A percentile compares a stretch with the other conserved stretches of the same genome.
phyloP scores from a whole-genome alignment of 2,113 vertebrate genomes.

The Pseudorectes ferrugineus region DNA sequence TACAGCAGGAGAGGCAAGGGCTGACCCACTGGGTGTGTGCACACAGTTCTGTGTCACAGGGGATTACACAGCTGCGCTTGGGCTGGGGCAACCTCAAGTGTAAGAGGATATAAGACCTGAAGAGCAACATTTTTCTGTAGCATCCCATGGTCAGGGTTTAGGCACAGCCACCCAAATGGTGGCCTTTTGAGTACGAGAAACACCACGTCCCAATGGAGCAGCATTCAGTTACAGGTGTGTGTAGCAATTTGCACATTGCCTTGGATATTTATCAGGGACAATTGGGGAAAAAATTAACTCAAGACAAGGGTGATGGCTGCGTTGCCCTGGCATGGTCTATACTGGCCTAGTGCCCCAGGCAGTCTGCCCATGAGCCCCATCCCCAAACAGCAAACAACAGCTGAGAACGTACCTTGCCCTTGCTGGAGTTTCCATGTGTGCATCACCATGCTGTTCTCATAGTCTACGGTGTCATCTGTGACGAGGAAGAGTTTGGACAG shows the following conservation, averaged over 20 bases:
- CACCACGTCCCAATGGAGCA: rapidly evolving
- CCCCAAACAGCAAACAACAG: background rate
- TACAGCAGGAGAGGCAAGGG: rapidly evolving
- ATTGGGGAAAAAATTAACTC: rapidly evolving
- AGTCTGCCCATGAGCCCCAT: background rate
- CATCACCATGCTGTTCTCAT: constrained; percentile 60
- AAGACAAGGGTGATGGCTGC: background rate
- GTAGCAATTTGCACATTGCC: background rate
- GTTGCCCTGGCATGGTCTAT: rapidly evolving
- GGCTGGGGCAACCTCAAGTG: background rate
- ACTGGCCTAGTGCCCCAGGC: background rate
- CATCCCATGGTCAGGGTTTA: background rate
- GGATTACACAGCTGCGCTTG: background rate
- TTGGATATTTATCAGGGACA: background rate
- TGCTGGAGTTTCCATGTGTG: constrained; percentile 32
- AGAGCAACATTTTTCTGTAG: background rate
- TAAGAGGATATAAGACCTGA: background rate
- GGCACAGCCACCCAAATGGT: background rate
- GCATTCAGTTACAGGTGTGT: rapidly evolving
- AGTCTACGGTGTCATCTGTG: constrained; percentile 13
- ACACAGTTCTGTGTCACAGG: background rate
- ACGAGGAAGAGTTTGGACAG: background rate
- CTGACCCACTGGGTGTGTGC: background rate
- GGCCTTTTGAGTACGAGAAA: background rate
- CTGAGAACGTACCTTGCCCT: background rate